Percentiles rank a stretch among this genome's conserved stretches.
Evolutionary conservation across 2,113 vertebrate genomes (phyloP).

Genomic region (Zosterops pallidus): DNA sequence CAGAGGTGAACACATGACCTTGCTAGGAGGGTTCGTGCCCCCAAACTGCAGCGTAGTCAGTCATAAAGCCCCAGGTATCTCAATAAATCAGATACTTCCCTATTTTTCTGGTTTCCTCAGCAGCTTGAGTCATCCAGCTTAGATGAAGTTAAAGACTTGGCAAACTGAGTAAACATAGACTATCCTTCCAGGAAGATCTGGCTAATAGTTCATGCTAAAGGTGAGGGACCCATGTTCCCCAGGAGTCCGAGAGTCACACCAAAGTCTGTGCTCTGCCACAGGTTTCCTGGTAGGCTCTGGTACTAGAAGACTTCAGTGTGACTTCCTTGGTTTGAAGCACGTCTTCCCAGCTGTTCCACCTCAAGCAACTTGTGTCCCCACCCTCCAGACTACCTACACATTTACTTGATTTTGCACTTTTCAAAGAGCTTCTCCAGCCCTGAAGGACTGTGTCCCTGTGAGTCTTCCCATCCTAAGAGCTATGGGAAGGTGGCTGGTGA

Average conservation of each 20-base stretch:
- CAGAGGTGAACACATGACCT: accelerated
- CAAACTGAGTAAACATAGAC: not conserved
- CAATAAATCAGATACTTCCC: not conserved
- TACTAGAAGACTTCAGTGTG: not conserved
- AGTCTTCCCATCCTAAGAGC: not conserved
- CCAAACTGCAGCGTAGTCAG: not conserved
- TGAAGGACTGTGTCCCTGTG: accelerated
- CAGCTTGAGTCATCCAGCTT: conserved; percentile 12
- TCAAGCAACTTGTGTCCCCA: not conserved
- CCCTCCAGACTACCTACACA: not conserved
- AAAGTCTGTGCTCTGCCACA: not conserved
- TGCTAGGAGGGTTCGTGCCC: accelerated
- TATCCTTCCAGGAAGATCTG: not conserved
- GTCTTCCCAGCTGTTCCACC: not conserved
- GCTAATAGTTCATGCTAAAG: not conserved
- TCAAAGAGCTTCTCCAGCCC: not conserved
- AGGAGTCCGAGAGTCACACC: accelerated
- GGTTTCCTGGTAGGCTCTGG: not conserved
- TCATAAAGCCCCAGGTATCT: not conserved
- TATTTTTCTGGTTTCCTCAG: conserved; percentile 19
- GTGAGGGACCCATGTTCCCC: accelerated
- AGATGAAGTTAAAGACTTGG: not conserved
- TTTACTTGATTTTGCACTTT: not conserved
- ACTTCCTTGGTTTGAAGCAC: accelerated
- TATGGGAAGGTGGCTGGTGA: not conserved